Evolutionary conservation across 2,113 vertebrate species (phyloP).

Genomic region (Tenrec ecaudatus): DNA sequence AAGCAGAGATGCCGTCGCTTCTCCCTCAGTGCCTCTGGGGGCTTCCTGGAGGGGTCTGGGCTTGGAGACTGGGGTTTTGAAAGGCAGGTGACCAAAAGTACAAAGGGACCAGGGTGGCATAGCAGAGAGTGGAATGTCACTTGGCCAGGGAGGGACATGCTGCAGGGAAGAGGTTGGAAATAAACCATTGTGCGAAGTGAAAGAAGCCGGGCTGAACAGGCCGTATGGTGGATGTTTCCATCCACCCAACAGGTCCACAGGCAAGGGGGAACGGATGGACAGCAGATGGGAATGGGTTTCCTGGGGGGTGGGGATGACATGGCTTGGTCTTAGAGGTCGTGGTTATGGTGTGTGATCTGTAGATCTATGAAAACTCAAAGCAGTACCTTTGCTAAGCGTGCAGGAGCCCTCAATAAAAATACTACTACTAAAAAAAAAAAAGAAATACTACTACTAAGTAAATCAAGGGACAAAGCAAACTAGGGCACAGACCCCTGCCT

Average conservation of each 20-base stretch:
- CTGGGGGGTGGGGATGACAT: not conserved
- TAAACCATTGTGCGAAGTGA: not conserved
- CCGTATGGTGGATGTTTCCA: not conserved
- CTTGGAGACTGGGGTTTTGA: constrained; percentile 26
- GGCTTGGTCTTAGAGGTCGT: not conserved
- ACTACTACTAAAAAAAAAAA: no score
- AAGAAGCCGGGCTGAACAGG: not conserved
- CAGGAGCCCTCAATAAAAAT: no score
- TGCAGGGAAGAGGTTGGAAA: not conserved
- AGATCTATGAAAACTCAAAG: not conserved
- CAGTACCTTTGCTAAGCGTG: no score
- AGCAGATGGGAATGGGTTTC: not conserved
- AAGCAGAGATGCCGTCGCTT: not conserved
- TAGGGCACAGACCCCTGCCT: not conserved
- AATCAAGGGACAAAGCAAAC: not conserved
- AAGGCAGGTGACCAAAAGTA: not conserved
- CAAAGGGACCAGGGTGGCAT: not conserved
- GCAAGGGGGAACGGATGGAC: not conserved
- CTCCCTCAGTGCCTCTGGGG: constrained; percentile 4
- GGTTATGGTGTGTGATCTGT: not conserved
- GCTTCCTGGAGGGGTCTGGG: not conserved
- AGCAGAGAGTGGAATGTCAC: not conserved
- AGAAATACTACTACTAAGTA: no score
- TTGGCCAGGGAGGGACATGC: not conserved
- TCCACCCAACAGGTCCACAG: not conserved